phyloP scores from a whole-genome alignment of 2,888 invertebrate species.

The Candidula unifasciata region DNA sequence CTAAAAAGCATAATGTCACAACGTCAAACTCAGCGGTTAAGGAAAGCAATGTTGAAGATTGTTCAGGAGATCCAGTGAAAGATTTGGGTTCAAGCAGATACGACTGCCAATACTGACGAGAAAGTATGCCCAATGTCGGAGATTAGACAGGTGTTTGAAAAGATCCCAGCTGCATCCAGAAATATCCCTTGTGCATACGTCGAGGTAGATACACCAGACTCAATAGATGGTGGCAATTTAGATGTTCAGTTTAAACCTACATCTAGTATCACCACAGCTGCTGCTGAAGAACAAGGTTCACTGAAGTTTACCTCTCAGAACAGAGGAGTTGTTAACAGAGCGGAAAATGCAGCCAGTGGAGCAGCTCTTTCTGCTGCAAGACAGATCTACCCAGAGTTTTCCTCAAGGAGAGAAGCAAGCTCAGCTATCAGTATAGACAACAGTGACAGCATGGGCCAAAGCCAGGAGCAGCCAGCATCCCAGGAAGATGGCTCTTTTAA shows the following conservation, averaged over 20 bases:
- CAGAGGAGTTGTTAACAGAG: not conserved
- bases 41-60: not conserved
- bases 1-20: slow-evolving; percentile 18
- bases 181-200: not conserved
- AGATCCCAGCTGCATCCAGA: slow-evolving; percentile 13
- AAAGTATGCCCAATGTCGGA: not conserved
- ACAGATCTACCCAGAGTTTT: slow-evolving; percentile 12
- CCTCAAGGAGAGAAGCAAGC: slow-evolving; percentile 30
- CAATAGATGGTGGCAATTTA: slow-evolving; percentile 1
- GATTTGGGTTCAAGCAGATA: not conserved
- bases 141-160: not conserved
- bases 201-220: not conserved
- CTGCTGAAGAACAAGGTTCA: not conserved
- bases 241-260: not conserved
- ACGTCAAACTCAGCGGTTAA: not conserved
- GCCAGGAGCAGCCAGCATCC: slow-evolving; percentile 50
- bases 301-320: not conserved
- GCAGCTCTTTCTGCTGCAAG: not conserved
- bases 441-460: slow-evolving; percentile 42
- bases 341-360: not conserved
- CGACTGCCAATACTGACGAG: not conserved
- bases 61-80: not conserved
- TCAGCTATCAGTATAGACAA: slow-evolving; percentile 31
- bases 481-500: slow-evolving; percentile 71
- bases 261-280: not conserved